Base-by-base conservation (phyloP, 1,140 invertebrate species). In the Drosophila lacertosa region DNA sequence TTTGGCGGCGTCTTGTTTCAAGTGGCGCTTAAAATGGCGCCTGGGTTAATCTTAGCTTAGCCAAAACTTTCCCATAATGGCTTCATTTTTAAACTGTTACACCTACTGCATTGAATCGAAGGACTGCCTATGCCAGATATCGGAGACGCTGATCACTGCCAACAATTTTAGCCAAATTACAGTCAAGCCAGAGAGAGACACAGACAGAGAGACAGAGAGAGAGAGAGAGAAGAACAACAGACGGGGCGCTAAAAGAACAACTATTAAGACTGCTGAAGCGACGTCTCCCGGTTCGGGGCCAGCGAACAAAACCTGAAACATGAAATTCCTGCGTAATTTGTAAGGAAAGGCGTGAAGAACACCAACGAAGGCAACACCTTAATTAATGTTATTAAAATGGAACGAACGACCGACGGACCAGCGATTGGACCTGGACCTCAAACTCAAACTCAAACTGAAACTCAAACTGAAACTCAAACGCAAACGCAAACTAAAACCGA, bases 321-420 rank as follows among this genome's bases (percentile, higher is more conserved):
- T 89, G 82, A 90, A 91, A 91, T 90, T 90, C 89, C 86, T 89
- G 74, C 83, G 89, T 89, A 91, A 91, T 91, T 91, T 91, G 86
- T 90, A 90, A 86, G 89, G 89, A 90, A 81, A 91, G 89, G 89
- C 89, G 89, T 91, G 89, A 91, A 91, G 89, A 91, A 91, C 89
- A 91, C 89, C 89, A 91, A 91, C 89, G 89, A 91, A 91, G 89
- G 89, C 86, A 90, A 90, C 89, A 90, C 89, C 89, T 90, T 90
- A 90, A 90, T 90, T 90, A 90, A 90, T 90, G 89, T 90, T 90
- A 90, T 90, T 90, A 90, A 90, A 90, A 83, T 89, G 81, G 89
- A 89, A 90, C 77, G 81, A 83, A 90, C 81, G 77, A 80, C 73
- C 81, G 74, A 81, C 77, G 51, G 71, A 67, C 71, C 74, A 44